phyloP scores from a whole-genome alignment of 2,888 invertebrate species.

The Helicoverpa assulta region DNA sequence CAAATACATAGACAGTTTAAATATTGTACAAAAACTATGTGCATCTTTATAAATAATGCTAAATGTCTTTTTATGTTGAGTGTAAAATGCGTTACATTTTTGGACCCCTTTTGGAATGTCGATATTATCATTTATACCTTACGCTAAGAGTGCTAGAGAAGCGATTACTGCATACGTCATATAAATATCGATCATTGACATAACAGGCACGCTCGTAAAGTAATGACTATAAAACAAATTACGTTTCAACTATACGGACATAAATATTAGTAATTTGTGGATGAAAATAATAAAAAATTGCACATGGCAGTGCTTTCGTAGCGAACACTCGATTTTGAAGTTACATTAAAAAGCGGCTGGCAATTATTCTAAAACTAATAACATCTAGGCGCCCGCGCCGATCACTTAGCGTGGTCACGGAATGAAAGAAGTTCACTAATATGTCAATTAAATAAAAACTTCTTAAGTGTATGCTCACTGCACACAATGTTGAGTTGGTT shows the following conservation, averaged over 20 bases:
- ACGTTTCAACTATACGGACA: constrained; percentile 77
- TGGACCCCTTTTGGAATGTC: constrained; percentile 89
- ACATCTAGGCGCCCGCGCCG: constrained; percentile 83
- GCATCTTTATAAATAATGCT: constrained; percentile 65
- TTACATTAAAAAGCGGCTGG: constrained; percentile 88
- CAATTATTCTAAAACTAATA: constrained; percentile 87
- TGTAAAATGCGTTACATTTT: constrained; percentile 73
- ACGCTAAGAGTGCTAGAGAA: constrained; percentile 71
- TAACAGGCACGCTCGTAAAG: constrained; percentile 80
- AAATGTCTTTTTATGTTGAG: constrained; percentile 71
- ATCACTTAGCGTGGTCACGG: constrained; percentile 66
- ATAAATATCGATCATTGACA: constrained; percentile 70
- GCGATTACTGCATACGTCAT: constrained; percentile 78
- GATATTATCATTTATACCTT: constrained; percentile 74
- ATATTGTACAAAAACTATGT: constrained; percentile 66
- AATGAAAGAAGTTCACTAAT: constrained; percentile 53
- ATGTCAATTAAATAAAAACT: constrained; percentile 57
- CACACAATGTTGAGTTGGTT: constrained; percentile 39
- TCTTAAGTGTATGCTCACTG: constrained; percentile 50
- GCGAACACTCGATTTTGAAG: constrained; percentile 85
- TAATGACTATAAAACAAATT: constrained; percentile 84
- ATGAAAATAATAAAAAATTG: constrained; percentile 80
- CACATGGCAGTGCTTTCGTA: constrained; percentile 89
- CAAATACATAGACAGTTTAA: constrained; percentile 57
- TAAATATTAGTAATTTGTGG: constrained; percentile 82